phyloP scores from a whole-genome alignment of 2,888 invertebrate species.

The Julus scanicus region DNA sequence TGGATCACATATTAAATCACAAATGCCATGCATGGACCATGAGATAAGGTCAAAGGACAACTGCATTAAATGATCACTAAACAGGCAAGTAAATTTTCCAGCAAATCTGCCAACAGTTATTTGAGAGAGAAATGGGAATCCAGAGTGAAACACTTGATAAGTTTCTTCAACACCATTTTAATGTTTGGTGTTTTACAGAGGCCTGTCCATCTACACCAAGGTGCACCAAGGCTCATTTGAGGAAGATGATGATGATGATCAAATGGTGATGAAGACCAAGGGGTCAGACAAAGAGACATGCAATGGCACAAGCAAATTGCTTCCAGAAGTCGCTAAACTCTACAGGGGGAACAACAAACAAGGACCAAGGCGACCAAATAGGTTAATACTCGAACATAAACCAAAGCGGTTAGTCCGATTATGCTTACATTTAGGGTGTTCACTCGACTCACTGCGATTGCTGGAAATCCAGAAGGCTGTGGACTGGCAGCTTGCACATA shows the following conservation, averaged over 20 bases:
- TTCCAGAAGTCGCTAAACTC: neutral
- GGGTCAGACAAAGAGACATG: neutral
- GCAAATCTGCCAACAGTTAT: too few relatives aligned
- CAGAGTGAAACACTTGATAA: too few relatives aligned
- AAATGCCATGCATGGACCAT: too few relatives aligned
- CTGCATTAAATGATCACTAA: too few relatives aligned
- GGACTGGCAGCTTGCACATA: conserved; percentile 97
- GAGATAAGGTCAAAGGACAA: too few relatives aligned
- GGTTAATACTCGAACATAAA: neutral
- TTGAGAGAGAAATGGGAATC: too few relatives aligned
- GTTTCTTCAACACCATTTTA: too few relatives aligned
- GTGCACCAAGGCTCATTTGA: neutral
- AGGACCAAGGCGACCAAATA: neutral
- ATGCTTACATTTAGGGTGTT: conserved; percentile 58
- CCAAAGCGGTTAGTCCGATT: conserved; percentile 10
- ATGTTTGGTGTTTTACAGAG: too few relatives aligned
- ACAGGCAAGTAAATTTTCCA: too few relatives aligned
- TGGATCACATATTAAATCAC: too few relatives aligned
- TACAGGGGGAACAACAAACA: neutral
- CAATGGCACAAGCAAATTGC: neutral
- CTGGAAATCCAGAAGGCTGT: conserved; percentile 94
- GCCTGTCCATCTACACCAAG: neutral
- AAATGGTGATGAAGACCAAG: neutral
- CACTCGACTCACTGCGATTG: conserved; percentile 80
- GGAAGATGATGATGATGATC: neutral